A percentile compares a stretch with the other conserved stretches of the same genome.
phyloP scores from a whole-genome alignment of 2,888 invertebrate species.

The Ceratothoa steindachneri region DNA sequence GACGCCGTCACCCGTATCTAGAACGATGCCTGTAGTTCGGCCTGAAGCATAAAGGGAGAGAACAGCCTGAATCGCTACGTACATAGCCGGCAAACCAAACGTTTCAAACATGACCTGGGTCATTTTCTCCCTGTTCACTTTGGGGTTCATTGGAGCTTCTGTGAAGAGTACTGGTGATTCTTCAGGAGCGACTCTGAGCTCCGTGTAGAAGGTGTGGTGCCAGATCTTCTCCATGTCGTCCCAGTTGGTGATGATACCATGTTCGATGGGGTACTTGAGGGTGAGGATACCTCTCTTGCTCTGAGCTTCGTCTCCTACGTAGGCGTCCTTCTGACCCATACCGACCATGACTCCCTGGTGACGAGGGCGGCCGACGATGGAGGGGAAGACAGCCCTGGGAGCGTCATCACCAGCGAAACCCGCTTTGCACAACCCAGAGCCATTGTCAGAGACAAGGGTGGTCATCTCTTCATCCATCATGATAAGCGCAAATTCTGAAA shows the following conservation, averaged over 20 bases:
- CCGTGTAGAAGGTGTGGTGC: constrained; percentile 99
- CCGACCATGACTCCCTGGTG: constrained; percentile 82
- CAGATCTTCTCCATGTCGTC: constrained; percentile 99
- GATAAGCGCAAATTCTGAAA: too few species aligned
- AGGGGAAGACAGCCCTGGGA: constrained; percentile 83
- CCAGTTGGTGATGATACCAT: constrained; percentile 77
- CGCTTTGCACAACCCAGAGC: too few species aligned
- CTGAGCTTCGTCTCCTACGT: constrained; percentile 94
- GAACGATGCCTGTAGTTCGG: constrained; percentile 2
- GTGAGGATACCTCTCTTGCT: constrained; percentile 65
- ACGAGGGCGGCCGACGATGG: constrained; percentile 82
- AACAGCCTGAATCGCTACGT: too few species aligned
- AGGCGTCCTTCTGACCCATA: constrained; percentile 95
- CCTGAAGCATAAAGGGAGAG: constrained; percentile 90
- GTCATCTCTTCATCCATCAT: constrained; percentile 33
- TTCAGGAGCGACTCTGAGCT: too few species aligned
- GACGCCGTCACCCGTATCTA: too few species aligned
- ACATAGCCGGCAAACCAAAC: too few species aligned
- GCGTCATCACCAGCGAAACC: constrained; percentile 87
- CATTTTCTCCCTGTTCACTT: too few species aligned
- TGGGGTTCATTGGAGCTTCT: too few species aligned
- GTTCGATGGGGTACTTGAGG: constrained; percentile 58
- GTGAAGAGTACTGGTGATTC: too few species aligned
- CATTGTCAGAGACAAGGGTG: too few species aligned
- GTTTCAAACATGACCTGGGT: too few species aligned